Percentiles rank a stretch among this genome's conserved stretches.
Evolutionary conservation across 2,113 vertebrate genomes (phyloP).

Genomic region (Baryphthengus martii): DNA sequence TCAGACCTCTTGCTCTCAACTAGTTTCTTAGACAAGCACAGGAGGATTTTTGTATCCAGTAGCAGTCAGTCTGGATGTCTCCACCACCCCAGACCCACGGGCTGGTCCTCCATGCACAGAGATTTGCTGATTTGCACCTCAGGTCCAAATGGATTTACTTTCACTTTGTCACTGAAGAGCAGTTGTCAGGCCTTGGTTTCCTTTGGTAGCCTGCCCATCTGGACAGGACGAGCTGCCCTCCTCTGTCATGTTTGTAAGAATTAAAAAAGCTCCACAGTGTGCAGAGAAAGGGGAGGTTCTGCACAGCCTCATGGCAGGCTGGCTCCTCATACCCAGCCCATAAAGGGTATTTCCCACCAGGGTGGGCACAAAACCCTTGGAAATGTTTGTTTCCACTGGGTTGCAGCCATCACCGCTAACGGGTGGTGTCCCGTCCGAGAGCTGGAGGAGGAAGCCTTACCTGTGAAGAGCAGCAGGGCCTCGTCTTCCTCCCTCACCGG

Average conservation of each 20-base stretch:
- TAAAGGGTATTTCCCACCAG: neutral
- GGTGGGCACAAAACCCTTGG: neutral
- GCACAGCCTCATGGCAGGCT: neutral
- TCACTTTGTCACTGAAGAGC: neutral
- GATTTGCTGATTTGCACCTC: neutral
- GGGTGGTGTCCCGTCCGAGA: neutral
- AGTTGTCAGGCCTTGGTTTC: neutral
- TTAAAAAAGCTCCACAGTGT: neutral
- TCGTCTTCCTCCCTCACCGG: neutral
- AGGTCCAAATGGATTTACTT: neutral
- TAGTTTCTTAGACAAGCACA: neutral
- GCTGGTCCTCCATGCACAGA: neutral
- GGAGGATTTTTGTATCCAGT: neutral
- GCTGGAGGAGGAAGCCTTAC: neutral
- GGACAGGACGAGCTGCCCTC: neutral
- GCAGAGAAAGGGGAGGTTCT: neutral
- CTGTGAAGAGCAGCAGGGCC: neutral
- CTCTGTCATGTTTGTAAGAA: neutral
- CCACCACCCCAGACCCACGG: neutral
- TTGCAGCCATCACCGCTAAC: rapidly evolving
- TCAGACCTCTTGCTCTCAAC: neutral
- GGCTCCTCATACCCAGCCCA: neutral
- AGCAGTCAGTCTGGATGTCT: neutral
- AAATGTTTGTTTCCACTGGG: neutral
- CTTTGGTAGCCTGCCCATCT: neutral